Evolutionary conservation across 2,888 invertebrate genomes (phyloP), one percentile per base, ranked within the genome.

Genomic region (Drosophila paramelanica): DNA sequence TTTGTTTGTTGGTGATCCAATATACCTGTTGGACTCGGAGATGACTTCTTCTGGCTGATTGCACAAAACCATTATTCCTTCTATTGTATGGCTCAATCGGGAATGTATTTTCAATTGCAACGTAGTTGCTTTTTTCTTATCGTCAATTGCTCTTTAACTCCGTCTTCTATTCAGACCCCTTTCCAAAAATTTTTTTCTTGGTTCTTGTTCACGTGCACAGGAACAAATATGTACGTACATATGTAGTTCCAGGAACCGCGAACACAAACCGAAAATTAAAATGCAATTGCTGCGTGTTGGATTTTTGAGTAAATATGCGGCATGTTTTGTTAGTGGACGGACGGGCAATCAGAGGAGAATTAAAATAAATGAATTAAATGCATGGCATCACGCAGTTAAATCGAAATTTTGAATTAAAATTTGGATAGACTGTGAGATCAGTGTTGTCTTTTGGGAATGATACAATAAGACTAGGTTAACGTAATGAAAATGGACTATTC

Each of bases 221-320:
- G 61, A 47, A 58, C 56, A 79, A 84, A 81, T 72, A 27, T 27
- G 7, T 27, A 79, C 3, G 31, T 72, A 76, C 3, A 8, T 72
- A 76, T 10, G 31, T 70, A 79, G 69, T 81, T 79, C 72, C 76
- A 61, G 73, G 79, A 85, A 79, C 47, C 38, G 41, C 55, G 41
- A 56, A 53, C n/a, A 23, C 49, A 50, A 51, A 42, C 56, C 55
- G 42, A 78, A 72, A 68, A 77, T 85, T 64, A 47, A 82, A 85
- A 81, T 82, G 67, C 81, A 79, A 68, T 81, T 74, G 74, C 72
- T 78, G 79, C 82, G 79, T 79, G 82, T 79, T 73, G 76, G 75
- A 75, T 81, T 65, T 66, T 69, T 67, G 27, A 69, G 67, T 74
- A 78, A 71, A 84, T 70, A 61, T 65, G 49, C 45, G 33, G 49